Evolutionary conservation across 2,888 invertebrate genomes (phyloP).

Genomic region (Thyatira batis): DNA sequence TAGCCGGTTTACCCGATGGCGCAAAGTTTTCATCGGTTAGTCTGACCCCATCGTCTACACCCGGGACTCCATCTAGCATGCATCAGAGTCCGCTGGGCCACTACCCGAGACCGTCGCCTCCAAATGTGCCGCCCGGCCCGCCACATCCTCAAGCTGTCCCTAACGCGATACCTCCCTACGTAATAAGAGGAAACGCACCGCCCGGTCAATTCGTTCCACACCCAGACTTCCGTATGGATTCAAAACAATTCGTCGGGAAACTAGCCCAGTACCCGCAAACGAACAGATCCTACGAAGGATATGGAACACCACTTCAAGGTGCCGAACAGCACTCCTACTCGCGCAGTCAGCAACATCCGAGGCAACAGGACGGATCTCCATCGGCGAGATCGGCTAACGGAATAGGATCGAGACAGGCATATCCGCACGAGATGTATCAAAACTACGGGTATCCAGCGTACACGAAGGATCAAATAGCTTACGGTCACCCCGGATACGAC

Average conservation of each 20-base stretch:
- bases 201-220: constrained; percentile 76
- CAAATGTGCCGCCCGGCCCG: constrained; percentile 84
- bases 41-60: constrained; percentile 84
- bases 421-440: constrained; percentile 78
- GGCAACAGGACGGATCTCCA: constrained; percentile 63
- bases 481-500: constrained; percentile 83
- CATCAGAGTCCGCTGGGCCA: constrained; percentile 85
- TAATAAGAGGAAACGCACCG: constrained; percentile 77
- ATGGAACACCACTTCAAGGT: constrained; percentile 56
- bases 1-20: constrained; percentile 75
- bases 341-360: constrained; percentile 63
- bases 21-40: constrained; percentile 85
- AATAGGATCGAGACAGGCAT: constrained; percentile 61
- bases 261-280: constrained; percentile 71
- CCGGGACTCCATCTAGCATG: constrained; percentile 84
- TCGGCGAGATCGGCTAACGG: constrained; percentile 67
- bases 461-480: constrained; percentile 77
- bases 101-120: constrained; percentile 87
- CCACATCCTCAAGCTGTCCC: constrained; percentile 83
- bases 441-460: constrained; percentile 79
- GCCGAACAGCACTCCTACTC: constrained; percentile 75
- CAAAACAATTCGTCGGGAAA: constrained; percentile 76
- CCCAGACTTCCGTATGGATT: constrained; percentile 78
- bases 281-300: constrained; percentile 68
- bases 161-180: constrained; percentile 82